phyloP scores from a whole-genome alignment of 2,888 invertebrate species.

The Drepana falcataria region DNA sequence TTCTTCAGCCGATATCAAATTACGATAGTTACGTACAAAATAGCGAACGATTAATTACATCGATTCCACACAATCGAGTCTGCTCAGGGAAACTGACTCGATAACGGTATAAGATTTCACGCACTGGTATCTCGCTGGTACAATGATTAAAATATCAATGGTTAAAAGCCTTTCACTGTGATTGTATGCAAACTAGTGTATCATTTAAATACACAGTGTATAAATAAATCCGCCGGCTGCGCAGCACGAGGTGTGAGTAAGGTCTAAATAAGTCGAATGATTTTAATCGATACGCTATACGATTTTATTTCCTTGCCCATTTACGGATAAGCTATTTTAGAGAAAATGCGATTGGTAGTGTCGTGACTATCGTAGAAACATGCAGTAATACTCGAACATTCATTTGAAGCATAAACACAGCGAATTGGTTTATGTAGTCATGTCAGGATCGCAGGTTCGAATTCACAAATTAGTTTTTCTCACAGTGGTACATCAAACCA shows the following conservation, averaged over 20 bases:
- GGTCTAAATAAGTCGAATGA: conserved; percentile 1
- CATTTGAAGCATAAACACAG: too few relatives aligned
- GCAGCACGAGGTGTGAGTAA: conserved; percentile 21
- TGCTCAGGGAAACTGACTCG: conserved; percentile 14
- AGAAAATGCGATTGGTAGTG: not conserved
- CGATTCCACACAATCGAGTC: conserved; percentile 8
- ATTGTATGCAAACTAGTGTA: conserved; percentile 72
- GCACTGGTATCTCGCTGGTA: conserved; percentile 47
- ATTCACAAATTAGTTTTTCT: too few relatives aligned
- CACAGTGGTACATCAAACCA: too few relatives aligned
- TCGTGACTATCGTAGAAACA: not conserved
- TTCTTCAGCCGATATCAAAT: not conserved
- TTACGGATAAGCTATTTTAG: not conserved
- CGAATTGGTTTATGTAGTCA: too few relatives aligned
- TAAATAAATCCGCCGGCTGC: conserved; percentile 28
- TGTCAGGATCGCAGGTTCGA: too few relatives aligned
- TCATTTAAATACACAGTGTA: conserved; percentile 44
- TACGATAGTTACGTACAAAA: not conserved
- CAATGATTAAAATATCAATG: conserved; percentile 70
- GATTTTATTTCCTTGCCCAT: not conserved
- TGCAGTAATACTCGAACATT: not conserved
- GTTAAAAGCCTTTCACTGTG: conserved; percentile 56
- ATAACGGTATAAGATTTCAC: conserved; percentile 53
- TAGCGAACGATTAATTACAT: not conserved
- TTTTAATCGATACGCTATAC: not conserved